These are phyloP conservation scores for Chrysopilus asiliformis DNA, from an alignment of 2,888 invertebrate species.

Conservation along the genomic window DNA sequence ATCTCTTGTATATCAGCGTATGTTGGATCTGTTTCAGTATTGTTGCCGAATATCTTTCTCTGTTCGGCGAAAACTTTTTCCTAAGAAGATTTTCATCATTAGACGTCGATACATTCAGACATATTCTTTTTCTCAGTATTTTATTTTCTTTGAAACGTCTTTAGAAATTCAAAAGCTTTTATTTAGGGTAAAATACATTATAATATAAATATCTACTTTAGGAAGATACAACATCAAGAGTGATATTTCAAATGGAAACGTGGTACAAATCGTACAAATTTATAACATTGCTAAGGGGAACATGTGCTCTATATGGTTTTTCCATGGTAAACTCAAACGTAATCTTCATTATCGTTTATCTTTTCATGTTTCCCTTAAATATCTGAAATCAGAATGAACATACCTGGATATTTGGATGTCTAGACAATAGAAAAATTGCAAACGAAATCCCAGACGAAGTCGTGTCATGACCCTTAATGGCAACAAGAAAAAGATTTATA, in stretches of 20 bases:
- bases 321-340: no score
- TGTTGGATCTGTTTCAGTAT: constrained; percentile 23
- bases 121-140: no score
- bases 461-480: constrained; percentile 43
- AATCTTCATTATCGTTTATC: no score
- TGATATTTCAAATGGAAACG: no score
- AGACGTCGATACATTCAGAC: constrained; percentile 12
- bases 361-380: no score
- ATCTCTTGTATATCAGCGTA: constrained; percentile 26
- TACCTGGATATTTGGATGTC: constrained; percentile 39
- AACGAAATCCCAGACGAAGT: constrained; percentile 44
- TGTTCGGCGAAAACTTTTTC: constrained; percentile 40
- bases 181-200: constrained; percentile 2
- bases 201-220: neutral
- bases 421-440: constrained; percentile 39
- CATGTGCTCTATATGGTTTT: no score
- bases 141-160: no score
- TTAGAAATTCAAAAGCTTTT: neutral
- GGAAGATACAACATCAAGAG: no score
- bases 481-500: neutral
- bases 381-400: constrained; percentile 33
- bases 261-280: no score
- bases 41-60: constrained; percentile 32
- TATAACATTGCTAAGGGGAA: no score
- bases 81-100: constrained; percentile 24